Evolutionary conservation across 2,797 vertebrate genomes (phyloP).

Genomic region (Cetoscarus ocellatus): DNA sequence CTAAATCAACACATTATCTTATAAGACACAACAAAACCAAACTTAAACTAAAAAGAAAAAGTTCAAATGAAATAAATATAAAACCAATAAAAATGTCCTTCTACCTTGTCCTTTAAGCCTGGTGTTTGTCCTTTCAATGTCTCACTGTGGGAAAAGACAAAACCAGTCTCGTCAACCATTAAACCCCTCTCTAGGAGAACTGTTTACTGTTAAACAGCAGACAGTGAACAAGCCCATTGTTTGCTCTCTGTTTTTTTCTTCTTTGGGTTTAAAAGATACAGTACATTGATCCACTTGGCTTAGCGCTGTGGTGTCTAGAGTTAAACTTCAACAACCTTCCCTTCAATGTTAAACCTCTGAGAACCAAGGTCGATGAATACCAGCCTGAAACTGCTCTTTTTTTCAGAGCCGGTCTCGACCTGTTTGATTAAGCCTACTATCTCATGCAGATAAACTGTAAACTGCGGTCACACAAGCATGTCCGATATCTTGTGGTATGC

Average conservation of each 20-base stretch:
- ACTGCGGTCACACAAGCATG: constrained; percentile 70
- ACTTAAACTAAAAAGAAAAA: too few relatives aligned
- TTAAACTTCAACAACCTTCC: constrained; percentile 51
- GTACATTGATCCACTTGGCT: constrained; percentile 30
- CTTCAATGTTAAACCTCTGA: constrained; percentile 30
- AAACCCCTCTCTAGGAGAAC: background rate
- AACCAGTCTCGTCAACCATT: constrained; percentile 11
- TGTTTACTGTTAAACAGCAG: background rate
- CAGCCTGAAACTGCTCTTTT: constrained; percentile 7
- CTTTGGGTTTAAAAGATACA: constrained; percentile 22
- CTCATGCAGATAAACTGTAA: constrained; percentile 60
- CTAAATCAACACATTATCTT: too few relatives aligned
- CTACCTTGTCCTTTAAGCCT: constrained; percentile 16
- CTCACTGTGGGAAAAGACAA: constrained; percentile 29
- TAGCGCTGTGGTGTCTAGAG: constrained; percentile 22
- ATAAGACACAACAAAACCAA: too few relatives aligned
- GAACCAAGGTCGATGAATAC: constrained; percentile 51
- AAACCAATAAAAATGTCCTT: background rate
- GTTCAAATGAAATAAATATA: too few relatives aligned
- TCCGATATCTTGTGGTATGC: constrained; percentile 75
- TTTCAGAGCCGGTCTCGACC: constrained; percentile 47
- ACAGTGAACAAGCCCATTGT: constrained; percentile 39
- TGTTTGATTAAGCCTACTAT: constrained; percentile 60
- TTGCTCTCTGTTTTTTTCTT: background rate
- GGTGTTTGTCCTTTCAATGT: constrained; percentile 21